Percentiles rank a stretch among this genome's conserved stretches.
phyloP scores from a whole-genome alignment of 2,113 vertebrate genomes.

The Bubo bubo region DNA sequence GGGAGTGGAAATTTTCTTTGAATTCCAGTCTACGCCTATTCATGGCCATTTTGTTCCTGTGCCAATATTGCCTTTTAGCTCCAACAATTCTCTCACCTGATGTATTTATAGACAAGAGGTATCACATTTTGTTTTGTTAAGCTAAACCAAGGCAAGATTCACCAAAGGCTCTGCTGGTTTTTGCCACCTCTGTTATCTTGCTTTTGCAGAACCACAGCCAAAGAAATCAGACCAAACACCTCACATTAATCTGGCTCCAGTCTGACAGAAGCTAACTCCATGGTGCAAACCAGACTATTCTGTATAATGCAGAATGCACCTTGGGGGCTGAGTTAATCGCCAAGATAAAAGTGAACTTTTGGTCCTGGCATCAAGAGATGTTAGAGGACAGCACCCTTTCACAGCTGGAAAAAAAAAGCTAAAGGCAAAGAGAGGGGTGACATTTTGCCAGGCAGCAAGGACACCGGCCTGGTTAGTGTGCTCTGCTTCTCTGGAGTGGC shows the following conservation, averaged over 20 bases:
- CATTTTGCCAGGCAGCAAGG: not conserved
- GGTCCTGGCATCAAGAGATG: not conserved
- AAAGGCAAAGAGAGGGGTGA: not conserved
- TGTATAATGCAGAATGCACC: fast-evolving
- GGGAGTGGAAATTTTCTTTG: not conserved
- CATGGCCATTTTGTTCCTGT: not conserved
- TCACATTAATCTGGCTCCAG: fast-evolving
- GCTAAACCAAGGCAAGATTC: not conserved
- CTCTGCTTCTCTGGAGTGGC: not conserved
- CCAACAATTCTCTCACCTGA: not conserved
- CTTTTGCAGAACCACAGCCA: not conserved
- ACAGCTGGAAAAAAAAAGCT: not conserved
- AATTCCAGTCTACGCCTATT: not conserved
- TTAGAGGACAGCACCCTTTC: not conserved
- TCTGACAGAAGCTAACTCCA: not conserved
- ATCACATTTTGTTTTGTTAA: not conserved
- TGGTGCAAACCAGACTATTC: not conserved
- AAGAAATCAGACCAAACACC: not conserved
- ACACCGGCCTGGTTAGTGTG: fast-evolving
- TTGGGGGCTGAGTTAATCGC: not conserved
- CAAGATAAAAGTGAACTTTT: not conserved
- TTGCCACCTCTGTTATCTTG: not conserved
- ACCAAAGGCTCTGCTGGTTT: not conserved
- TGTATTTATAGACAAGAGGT: not conserved
- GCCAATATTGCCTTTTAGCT: not conserved